These are phyloP conservation scores for Arion vulgaris DNA, from an alignment of 1,140 invertebrate species.

Conservation along the genomic window DNA sequence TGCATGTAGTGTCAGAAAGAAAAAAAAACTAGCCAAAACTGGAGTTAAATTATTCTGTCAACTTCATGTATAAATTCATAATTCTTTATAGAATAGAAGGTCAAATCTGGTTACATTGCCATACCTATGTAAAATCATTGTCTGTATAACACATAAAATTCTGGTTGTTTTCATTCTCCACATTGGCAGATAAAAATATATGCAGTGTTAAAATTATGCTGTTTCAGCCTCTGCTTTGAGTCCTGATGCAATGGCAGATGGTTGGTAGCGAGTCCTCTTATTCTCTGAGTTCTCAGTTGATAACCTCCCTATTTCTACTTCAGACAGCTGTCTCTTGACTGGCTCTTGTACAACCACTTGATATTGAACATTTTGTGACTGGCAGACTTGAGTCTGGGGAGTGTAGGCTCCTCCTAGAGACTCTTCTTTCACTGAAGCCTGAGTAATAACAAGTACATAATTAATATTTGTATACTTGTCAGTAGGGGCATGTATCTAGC, in stretches of 20 bases:
- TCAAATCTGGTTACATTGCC: too few relatives aligned
- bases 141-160: too few relatives aligned
- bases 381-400: background rate
- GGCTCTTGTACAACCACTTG: conserved; percentile 20
- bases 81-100: too few relatives aligned
- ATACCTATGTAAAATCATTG: too few relatives aligned
- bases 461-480: too few relatives aligned
- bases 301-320: background rate
- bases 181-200: too few relatives aligned
- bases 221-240: background rate
- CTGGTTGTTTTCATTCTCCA: too few relatives aligned
- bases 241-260: background rate
- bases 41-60: too few relatives aligned
- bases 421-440: background rate
- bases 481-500: background rate
- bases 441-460: background rate
- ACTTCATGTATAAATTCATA: too few relatives aligned
- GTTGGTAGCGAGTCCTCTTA: conserved; percentile 12
- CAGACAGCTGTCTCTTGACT: background rate
- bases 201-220: background rate
- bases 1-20: too few relatives aligned
- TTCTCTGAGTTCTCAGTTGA: background rate
- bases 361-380: background rate
- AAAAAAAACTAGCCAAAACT: too few relatives aligned
- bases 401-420: background rate